Evolutionary conservation across 2,888 invertebrate genomes (phyloP).

Genomic region (Gymnoscelis rufifasciata): DNA sequence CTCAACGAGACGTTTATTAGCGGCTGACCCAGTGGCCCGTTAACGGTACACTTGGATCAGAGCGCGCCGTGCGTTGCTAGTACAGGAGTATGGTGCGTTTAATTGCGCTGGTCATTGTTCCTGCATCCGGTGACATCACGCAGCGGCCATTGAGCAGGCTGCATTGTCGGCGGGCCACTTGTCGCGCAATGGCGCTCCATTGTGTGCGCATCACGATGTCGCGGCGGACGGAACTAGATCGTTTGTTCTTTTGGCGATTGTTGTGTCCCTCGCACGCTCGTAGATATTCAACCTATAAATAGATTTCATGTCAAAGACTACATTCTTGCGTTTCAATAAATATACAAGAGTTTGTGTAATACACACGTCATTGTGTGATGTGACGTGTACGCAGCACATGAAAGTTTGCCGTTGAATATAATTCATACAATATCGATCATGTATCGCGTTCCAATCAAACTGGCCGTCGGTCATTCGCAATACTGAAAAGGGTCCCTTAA

Average conservation of each 20-base stretch:
- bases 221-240: conserved; percentile 31
- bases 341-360: background rate
- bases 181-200: conserved; percentile 45
- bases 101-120: conserved; percentile 57
- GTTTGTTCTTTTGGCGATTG: conserved; percentile 29
- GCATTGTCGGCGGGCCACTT: conserved; percentile 43
- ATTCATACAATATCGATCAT: background rate
- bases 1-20: background rate
- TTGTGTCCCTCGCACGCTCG: conserved; percentile 7
- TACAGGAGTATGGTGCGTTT: conserved; percentile 28
- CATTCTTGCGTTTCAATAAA: background rate
- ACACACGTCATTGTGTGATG: no score
- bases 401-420: background rate
- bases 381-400: no score
- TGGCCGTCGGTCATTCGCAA: background rate
- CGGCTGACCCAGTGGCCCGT: conserved; percentile 5
- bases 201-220: conserved; percentile 42
- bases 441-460: background rate
- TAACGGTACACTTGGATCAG: conserved; percentile 16
- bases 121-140: conserved; percentile 62
- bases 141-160: conserved; percentile 47
- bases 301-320: conserved; percentile 1
- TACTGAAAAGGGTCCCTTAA: background rate
- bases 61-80: conserved; percentile 3
- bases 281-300: conserved; percentile 16